These are phyloP conservation scores for Myanophis thanlyinensis DNA, from an alignment of 2,113 vertebrate genomes.

Conservation along the genomic window DNA sequence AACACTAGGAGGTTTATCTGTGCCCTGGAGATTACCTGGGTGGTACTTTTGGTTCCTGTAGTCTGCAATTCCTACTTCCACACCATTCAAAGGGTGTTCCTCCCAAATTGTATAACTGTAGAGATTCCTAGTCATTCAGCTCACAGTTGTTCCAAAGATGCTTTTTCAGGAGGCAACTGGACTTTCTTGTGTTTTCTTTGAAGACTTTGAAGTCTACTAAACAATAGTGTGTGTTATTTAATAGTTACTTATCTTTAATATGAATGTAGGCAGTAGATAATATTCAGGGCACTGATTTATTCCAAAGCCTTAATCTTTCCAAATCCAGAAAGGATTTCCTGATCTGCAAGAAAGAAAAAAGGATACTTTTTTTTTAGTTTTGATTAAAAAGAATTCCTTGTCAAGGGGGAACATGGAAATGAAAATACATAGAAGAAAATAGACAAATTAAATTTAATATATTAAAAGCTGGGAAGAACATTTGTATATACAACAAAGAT, in stretches of 20 bases:
- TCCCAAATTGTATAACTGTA: too few species aligned
- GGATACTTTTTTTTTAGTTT: not conserved
- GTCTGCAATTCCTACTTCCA: too few species aligned
- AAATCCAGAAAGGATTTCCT: not conserved
- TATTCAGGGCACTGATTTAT: not conserved
- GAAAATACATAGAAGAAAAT: not conserved
- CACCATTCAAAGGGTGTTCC: too few species aligned
- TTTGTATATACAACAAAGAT: not conserved
- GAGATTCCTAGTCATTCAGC: too few species aligned
- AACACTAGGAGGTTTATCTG: too few species aligned
- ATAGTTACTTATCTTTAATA: not conserved
- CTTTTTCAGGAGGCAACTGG: too few species aligned
- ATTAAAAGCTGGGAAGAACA: not conserved
- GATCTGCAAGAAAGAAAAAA: not conserved
- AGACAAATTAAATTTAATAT: not conserved
- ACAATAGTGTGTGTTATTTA: not conserved
- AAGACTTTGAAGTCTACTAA: too few species aligned
- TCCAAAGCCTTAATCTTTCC: not conserved
- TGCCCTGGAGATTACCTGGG: too few species aligned
- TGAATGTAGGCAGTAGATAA: not conserved
- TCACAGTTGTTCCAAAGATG: too few species aligned
- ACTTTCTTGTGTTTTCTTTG: too few species aligned
- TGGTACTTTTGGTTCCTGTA: too few species aligned
- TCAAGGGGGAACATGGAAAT: not conserved
- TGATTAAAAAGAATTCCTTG: not conserved